These are phyloP conservation scores for Cremastinae sp. DNA, from an alignment of 2,888 invertebrate genomes.

Conservation along the genomic window DNA sequence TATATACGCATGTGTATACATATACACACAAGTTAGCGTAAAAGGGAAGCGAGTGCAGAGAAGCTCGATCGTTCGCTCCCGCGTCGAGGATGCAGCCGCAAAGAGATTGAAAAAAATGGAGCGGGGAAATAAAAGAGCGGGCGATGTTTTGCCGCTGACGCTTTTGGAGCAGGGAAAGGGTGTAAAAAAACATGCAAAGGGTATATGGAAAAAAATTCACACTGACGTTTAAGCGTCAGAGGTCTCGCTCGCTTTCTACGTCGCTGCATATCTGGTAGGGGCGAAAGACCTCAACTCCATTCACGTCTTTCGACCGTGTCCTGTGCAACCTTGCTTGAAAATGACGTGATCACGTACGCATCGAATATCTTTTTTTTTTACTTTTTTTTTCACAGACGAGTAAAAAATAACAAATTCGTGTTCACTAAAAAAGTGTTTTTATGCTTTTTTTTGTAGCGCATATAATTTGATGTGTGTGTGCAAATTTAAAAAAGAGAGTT, in stretches of 20 bases:
- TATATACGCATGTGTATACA: constrained; percentile 16
- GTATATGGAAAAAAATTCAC: constrained; percentile 24
- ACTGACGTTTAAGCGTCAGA: constrained; percentile 32
- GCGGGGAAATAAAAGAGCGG: constrained; percentile 3
- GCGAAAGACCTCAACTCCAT: neutral
- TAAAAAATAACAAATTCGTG: neutral
- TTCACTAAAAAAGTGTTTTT: too few species aligned
- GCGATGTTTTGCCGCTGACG: constrained; percentile 14
- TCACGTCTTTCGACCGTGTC: neutral
- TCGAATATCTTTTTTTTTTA: neutral
- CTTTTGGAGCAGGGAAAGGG: neutral
- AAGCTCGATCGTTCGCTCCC: neutral
- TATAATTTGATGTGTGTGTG: too few species aligned
- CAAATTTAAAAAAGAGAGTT: too few species aligned
- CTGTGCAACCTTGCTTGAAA: neutral
- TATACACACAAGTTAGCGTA: constrained; percentile 7
- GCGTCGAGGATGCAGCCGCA: constrained; percentile 9
- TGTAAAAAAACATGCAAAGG: constrained; percentile 41
- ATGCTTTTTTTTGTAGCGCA: too few species aligned
- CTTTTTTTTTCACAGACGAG: neutral
- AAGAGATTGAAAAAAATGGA: constrained; percentile 21
- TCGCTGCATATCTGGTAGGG: neutral
- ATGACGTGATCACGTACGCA: neutral
- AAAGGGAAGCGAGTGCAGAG: constrained; percentile 20
- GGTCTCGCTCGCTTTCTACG: constrained; percentile 1